phyloP scores from a whole-genome alignment of 2,888 invertebrate genomes.

The Embidobia sp. region DNA sequence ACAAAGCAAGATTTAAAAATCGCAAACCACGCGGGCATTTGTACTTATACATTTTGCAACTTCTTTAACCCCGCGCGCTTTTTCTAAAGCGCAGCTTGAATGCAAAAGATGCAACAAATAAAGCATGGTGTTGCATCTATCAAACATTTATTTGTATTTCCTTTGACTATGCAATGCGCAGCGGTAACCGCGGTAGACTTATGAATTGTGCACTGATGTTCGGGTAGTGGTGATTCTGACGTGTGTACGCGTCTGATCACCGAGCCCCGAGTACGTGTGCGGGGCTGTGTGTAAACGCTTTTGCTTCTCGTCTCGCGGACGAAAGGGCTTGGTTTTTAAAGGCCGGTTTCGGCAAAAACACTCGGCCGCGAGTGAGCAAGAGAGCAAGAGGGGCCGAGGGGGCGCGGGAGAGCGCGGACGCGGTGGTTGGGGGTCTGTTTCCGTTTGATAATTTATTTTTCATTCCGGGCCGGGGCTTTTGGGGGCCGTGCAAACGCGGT shows the following conservation, averaged over 20 bases:
- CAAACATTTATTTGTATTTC: conserved; percentile 64
- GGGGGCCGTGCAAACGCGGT: conserved; percentile 80
- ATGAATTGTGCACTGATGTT: conserved; percentile 60
- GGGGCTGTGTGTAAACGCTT: conserved; percentile 47
- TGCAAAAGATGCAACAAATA: conserved; percentile 57
- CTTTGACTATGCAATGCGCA: conserved; percentile 59
- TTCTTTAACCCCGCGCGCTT: conserved; percentile 80
- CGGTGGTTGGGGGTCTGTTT: conserved; percentile 78
- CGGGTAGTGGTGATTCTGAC: conserved; percentile 57
- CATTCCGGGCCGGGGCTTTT: conserved; percentile 80
- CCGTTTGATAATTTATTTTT: conserved; percentile 82
- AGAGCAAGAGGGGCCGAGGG: conserved; percentile 33
- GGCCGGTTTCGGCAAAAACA: conserved; percentile 75
- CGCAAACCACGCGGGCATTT: conserved; percentile 36
- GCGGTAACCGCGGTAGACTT: conserved; percentile 58
- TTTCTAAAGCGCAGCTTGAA: conserved; percentile 72
- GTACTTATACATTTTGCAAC: conserved; percentile 69
- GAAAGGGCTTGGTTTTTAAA: conserved; percentile 71
- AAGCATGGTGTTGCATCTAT: conserved; percentile 57
- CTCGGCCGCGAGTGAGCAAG: conserved; percentile 60
- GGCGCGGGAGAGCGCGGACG: conserved; percentile 1
- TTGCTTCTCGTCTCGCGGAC: conserved; percentile 64
- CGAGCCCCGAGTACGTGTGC: conserved; percentile 28
- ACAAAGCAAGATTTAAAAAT: conserved; percentile 51
- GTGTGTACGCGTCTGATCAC: conserved; percentile 57